These are phyloP conservation scores for Bugulina stolonifera DNA, from an alignment of 2,888 invertebrate genomes.

Conservation along the genomic window DNA sequence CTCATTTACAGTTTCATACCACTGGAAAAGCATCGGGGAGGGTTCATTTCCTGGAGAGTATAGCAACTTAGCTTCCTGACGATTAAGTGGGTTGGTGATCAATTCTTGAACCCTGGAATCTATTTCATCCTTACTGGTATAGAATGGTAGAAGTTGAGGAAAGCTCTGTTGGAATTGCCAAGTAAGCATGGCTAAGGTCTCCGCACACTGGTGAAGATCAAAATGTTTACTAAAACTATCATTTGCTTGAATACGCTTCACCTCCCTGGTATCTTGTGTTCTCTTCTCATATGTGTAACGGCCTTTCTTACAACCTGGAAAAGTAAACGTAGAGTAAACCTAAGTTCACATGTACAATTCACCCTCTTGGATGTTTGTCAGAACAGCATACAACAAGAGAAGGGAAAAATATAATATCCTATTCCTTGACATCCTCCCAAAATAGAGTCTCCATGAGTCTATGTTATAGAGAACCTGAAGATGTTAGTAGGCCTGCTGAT, in stretches of 20 bases:
- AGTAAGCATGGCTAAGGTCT: not conserved
- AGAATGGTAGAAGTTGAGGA: not conserved
- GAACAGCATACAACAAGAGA: too few species aligned
- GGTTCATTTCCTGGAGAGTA: constrained; percentile 8
- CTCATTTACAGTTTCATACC: not conserved
- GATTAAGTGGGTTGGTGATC: not conserved
- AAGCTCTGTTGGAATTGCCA: constrained; percentile 19
- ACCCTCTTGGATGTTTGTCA: too few species aligned
- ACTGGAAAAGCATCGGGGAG: not conserved
- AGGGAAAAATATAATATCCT: too few species aligned
- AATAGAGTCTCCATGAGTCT: too few species aligned
- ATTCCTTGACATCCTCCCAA: too few species aligned
- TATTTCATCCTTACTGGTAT: not conserved
- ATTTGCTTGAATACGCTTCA: not conserved
- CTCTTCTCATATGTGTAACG: constrained; percentile 12
- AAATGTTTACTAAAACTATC: not conserved
- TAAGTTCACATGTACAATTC: too few species aligned
- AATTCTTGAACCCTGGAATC: not conserved
- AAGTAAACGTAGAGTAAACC: too few species aligned
- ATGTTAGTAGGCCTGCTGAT: too few species aligned
- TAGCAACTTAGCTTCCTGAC: not conserved
- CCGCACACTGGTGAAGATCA: constrained; percentile 3
- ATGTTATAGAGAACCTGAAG: too few species aligned
- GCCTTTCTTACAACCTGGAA: constrained; percentile 9
- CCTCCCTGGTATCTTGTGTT: constrained; percentile 19